Base-by-base conservation (phyloP, 1,140 invertebrate genomes). In the Sycophaga agraensis region DNA sequence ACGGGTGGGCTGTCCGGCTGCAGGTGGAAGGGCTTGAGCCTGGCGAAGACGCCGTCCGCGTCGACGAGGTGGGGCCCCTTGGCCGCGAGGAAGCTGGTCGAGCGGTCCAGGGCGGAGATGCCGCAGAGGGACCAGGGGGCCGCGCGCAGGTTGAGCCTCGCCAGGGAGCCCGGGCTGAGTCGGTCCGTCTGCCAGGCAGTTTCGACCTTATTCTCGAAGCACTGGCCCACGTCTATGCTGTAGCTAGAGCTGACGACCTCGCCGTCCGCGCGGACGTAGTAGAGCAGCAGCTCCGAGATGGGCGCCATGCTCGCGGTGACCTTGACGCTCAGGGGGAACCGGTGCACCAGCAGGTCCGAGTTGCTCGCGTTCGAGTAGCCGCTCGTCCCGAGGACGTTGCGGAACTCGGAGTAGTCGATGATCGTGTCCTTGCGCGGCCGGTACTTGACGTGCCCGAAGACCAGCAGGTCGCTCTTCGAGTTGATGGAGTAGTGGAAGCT, bases 221-320 rank as follows among this genome's bases (percentile, higher is more conserved):
- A 86, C 7, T 81, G 77, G n/a, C 83, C 76, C 2, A 85, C 76
- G 21, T 78, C 69, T 39, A 86, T 78, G 1, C 80, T 79, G 28
- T 81, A 79, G 1, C 73, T 78, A 28, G 84, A 78, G 1, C 84
- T 82, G 0, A 93, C 87, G 0, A 87, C 85, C 71, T 93, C 91
- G 0, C 88, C 87, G 35, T 88, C 86, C 11, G 85, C 79, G 7
- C 89, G 86, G 11, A 92, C 85, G 76, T 92, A 91, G 70, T 91
- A 92, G 4, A 92, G 84, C 2, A 92, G 75, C 0, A 93, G 79
- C 67, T 88, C 86, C 43, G 87, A 89, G 0, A 88, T 79, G 0
- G 89, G 88, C 1, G 88, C 88, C 89, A 90, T 90, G 49, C 85
- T 84, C n/a, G 88, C 82, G 54, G 84, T 83, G 55, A 88, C 84